Conservation (phyloP, 2,113 vertebrate species). For the Paramormyrops kingsleyae region DNA sequence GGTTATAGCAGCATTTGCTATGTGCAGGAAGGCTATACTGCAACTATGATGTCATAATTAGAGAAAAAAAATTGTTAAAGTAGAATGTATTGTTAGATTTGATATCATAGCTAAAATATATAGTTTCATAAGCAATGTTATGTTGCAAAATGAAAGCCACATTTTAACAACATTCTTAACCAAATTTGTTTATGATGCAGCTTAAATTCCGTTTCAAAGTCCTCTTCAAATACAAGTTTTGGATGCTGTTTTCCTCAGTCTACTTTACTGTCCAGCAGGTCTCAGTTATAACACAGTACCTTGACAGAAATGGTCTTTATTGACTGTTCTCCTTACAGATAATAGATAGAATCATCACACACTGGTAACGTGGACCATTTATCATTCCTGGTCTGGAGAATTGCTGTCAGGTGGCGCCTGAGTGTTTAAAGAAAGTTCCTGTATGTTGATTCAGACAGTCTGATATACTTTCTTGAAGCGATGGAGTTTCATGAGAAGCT, state of each 20-base stretch:
- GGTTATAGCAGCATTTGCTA: not conserved
- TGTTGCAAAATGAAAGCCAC: not conserved
- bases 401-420: not conserved
- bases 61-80: not conserved
- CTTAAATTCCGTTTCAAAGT: not conserved
- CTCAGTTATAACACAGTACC: not conserved
- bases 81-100: not conserved
- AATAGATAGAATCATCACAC: not conserved
- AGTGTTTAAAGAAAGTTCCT: not conserved
- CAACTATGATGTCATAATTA: not conserved
- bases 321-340: not conserved
- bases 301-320: not conserved
- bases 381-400: not conserved
- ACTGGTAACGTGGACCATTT: not conserved
- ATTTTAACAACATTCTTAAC: not conserved
- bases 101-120: not conserved
- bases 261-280: not conserved
- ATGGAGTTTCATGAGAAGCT: slow-evolving; percentile 97
- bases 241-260: not conserved
- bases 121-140: not conserved
- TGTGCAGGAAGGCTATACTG: not conserved
- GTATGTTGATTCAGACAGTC: too few species aligned
- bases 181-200: not conserved
- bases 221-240: not conserved
- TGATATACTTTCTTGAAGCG: slow-evolving; percentile 54